phyloP scores from a whole-genome alignment of 2,113 vertebrate species.

The Gadus chalcogrammus region DNA sequence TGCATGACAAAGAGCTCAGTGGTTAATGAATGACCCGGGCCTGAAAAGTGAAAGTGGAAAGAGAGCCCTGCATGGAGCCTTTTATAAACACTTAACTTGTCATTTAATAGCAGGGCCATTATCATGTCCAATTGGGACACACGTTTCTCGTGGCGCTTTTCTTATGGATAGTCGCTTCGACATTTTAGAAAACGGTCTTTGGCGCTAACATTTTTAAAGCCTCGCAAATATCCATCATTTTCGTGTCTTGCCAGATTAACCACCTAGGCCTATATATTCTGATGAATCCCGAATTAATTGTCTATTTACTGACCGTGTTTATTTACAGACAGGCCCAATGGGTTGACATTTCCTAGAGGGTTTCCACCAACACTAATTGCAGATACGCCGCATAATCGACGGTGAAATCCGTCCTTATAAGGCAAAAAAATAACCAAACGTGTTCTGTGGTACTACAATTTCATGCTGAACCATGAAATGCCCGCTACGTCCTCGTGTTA shows the following conservation, averaged over 20 bases:
- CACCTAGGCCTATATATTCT: background rate
- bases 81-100: constrained; percentile 71
- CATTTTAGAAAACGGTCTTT: constrained; percentile 3
- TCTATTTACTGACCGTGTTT: background rate
- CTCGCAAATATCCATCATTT: constrained; percentile 2
- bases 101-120: constrained; percentile 55
- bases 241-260: background rate
- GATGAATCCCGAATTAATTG: background rate
- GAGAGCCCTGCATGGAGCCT: constrained; percentile 34
- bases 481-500: constrained; percentile 57
- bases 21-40: constrained; percentile 74
- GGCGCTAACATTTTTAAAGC: constrained; percentile 27
- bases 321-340: background rate
- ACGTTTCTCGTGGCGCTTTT: constrained; percentile 59
- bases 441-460: constrained; percentile 50
- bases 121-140: constrained; percentile 49
- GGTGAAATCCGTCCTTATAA: constrained; percentile 40
- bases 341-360: constrained; percentile 5
- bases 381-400: constrained; percentile 63
- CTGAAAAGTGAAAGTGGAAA: constrained; percentile 58
- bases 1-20: constrained; percentile 61
- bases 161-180: constrained; percentile 41
- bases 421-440: constrained; percentile 34
- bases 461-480: background rate
- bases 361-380: constrained; percentile 52